A percentile compares a stretch with the other conserved stretches of the same genome.
phyloP scores from a whole-genome alignment of 1,140 invertebrate genomes.

The Oryzaephilus surinamensis region DNA sequence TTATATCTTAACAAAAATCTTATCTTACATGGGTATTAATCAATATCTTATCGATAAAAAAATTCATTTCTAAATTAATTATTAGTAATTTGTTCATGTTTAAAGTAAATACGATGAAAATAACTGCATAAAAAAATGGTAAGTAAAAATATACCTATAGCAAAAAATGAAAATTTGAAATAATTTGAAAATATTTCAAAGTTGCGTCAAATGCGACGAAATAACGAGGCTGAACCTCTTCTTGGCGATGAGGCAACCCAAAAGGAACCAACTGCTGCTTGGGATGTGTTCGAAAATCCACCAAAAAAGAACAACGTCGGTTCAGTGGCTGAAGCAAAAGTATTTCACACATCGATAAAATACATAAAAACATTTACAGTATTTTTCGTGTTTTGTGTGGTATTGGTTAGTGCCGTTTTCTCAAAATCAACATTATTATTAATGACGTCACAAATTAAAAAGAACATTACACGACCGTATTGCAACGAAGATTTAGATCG shows the following conservation, averaged over 20 bases:
- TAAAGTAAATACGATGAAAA: too few relatives aligned
- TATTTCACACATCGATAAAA: slow-evolving; percentile 69
- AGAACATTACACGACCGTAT: slow-evolving; percentile 59
- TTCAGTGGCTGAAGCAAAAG: slow-evolving; percentile 71
- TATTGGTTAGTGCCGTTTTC: slow-evolving; percentile 66
- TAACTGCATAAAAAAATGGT: too few relatives aligned
- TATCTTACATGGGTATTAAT: too few relatives aligned
- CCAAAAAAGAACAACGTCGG: slow-evolving; percentile 73
- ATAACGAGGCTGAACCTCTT: too few relatives aligned
- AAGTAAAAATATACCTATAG: too few relatives aligned
- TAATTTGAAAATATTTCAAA: too few relatives aligned
- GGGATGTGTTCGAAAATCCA: slow-evolving; percentile 84
- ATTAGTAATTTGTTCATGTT: too few relatives aligned
- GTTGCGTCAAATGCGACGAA: too few relatives aligned
- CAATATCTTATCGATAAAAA: too few relatives aligned
- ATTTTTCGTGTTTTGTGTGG: slow-evolving; percentile 68
- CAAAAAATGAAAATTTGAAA: too few relatives aligned
- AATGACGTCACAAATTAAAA: slow-evolving; percentile 79
- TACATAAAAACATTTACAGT: slow-evolving; percentile 74
- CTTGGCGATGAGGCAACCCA: background rate
- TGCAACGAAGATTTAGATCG: slow-evolving; percentile 74
- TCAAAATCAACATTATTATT: slow-evolving; percentile 78
- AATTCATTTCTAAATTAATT: too few relatives aligned
- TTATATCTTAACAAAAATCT: too few relatives aligned
- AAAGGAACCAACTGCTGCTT: slow-evolving; percentile 31